Base-by-base conservation (phyloP, 2,888 invertebrate genomes). In the Clanis bilineata region DNA sequence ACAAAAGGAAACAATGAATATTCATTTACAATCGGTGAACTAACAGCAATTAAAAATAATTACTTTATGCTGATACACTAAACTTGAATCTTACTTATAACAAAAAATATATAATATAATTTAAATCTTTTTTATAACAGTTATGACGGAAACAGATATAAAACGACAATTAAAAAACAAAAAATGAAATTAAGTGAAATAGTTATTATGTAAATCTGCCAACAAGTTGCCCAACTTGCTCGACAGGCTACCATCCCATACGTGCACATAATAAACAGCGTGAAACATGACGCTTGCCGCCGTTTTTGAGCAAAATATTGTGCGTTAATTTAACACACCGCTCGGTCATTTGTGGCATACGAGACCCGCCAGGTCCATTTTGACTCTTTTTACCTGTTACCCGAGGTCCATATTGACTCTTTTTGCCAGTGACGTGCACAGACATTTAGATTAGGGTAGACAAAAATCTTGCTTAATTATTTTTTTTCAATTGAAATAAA, bases 221-320 rank as follows among this genome's bases (percentile, higher is more conserved):
- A 45, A 36, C 57, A 62, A 61, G 47, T 61, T 55, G 4, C 21
- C 62, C 59, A 68, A 55, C 60, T 67, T 62, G 78, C 65, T 72
- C 63, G 68, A 45, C 38, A 58, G 65, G 68, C 59, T 65, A 38
- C 59, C 15, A 21, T 15, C 15, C 81, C 78, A 79, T 88, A 70
- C 82, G 78, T 78, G 64, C 62, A 68, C 70, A 74, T 75, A 81
- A 83, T 86, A 87, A 88, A 86, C 79, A 80, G 78, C 70, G 77
- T 79, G 91, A 85, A 91, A 92, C 90, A 79, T 79, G 92, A 91
- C 85, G 81, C 90, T 79, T 79, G 83, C 81, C 84, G 85, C 85
- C 84, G 84, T 88, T 91, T 90, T 89, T 83, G 83, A 86, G 85
- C 87, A 88, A 90, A 90, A 89, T 90, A 90, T 83, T 87, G 89